phyloP scores from a whole-genome alignment of 2,888 invertebrate genomes.

The Rhagonycha fulva region DNA sequence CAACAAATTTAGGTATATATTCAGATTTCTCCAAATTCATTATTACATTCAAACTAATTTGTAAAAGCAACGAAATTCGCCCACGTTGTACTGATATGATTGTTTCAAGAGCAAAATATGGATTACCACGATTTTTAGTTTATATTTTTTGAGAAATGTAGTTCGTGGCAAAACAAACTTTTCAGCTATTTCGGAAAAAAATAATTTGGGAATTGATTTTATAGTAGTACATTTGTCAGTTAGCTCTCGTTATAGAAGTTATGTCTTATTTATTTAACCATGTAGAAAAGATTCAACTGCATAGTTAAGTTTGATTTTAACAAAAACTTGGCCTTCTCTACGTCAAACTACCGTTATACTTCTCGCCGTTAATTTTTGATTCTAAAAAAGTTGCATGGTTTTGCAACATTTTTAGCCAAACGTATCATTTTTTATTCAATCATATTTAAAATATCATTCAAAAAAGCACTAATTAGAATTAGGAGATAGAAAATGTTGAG shows the following conservation, averaged over 20 bases:
- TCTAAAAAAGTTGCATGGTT: background rate
- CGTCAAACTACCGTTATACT: background rate
- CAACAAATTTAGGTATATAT: too few relatives aligned
- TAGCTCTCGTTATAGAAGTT: background rate
- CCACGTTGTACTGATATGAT: too few relatives aligned
- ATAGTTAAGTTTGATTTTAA: background rate
- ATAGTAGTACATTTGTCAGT: background rate
- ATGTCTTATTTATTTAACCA: background rate
- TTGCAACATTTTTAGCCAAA: background rate
- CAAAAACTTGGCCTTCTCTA: background rate
- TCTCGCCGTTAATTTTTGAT: background rate
- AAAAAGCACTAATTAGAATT: too few relatives aligned
- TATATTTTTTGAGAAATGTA: too few relatives aligned
- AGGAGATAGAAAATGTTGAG: background rate
- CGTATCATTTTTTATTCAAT: background rate
- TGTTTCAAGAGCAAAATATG: too few relatives aligned
- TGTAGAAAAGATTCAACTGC: background rate
- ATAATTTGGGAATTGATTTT: background rate
- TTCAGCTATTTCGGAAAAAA: too few relatives aligned
- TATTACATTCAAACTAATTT: too few relatives aligned
- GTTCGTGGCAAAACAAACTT: too few relatives aligned
- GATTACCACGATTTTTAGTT: too few relatives aligned
- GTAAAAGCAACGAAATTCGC: too few relatives aligned
- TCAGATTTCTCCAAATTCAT: too few relatives aligned
- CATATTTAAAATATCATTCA: background rate